A percentile compares a stretch with the other conserved stretches of the same genome.
phyloP scores from a whole-genome alignment of 92 coral and sea anemone genomes.

The Zoanthus solanderi region DNA sequence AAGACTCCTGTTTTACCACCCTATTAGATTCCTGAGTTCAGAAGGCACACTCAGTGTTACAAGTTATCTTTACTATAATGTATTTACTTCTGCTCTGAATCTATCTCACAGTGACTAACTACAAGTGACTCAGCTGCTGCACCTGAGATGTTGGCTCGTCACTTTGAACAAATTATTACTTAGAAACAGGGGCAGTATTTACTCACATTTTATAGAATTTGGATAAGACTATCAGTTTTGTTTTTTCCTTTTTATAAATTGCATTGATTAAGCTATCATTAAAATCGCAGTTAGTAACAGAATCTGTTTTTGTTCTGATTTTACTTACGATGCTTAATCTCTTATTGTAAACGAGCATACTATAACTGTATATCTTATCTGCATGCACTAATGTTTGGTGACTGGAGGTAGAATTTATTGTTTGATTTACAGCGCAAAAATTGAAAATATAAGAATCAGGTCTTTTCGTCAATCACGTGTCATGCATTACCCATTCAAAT shows the following conservation, averaged over 20 bases:
- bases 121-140: slow-evolving; percentile 6
- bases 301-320: no score
- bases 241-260: neutral
- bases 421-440: neutral
- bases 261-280: neutral
- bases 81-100: neutral
- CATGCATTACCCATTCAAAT: neutral
- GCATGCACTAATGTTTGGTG: no score
- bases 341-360: no score
- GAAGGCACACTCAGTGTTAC: no score
- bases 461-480: neutral
- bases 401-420: neutral
- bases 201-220: neutral
- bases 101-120: neutral
- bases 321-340: no score
- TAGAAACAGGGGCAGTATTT: neutral
- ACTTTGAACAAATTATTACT: neutral
- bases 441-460: neutral
- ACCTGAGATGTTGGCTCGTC: neutral
- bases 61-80: no score
- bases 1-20: no score
- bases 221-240: neutral
- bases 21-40: no score
- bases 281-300: no score
- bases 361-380: no score